phyloP scores from a whole-genome alignment of 1,140 invertebrate genomes.

The Drosophila nebulosa region DNA sequence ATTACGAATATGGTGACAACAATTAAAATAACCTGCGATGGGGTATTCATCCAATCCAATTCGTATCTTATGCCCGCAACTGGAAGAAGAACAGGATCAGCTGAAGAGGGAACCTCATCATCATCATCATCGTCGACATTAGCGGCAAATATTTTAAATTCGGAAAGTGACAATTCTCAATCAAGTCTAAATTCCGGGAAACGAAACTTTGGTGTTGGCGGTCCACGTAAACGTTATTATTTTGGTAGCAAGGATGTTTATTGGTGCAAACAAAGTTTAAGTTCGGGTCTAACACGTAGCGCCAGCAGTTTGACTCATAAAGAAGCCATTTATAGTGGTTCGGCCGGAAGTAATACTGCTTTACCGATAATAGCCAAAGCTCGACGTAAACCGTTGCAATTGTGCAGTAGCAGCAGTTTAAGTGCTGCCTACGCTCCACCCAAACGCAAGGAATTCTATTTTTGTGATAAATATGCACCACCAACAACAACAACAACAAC shows the following conservation, averaged over 20 bases:
- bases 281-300: slow-evolving; percentile 40
- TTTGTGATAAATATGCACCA: slow-evolving; percentile 67
- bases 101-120: background rate
- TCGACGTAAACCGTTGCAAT: slow-evolving; percentile 50
- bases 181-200: slow-evolving; percentile 47
- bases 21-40: slow-evolving; percentile 80
- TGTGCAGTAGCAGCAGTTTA: slow-evolving; percentile 65
- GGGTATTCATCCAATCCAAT: slow-evolving; percentile 79
- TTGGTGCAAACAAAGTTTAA: slow-evolving; percentile 70
- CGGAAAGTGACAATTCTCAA: slow-evolving; percentile 61
- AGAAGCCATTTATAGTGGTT: slow-evolving; percentile 19
- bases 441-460: slow-evolving; percentile 67
- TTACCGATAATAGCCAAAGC: slow-evolving; percentile 49
- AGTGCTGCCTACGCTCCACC: slow-evolving; percentile 64
- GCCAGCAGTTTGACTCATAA: slow-evolving; percentile 57
- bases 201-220: slow-evolving; percentile 24
- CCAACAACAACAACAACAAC: slow-evolving; percentile 1
- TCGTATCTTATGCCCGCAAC: slow-evolving; percentile 68
- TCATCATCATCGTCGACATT: background rate
- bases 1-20: slow-evolving; percentile 77
- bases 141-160: background rate
- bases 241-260: slow-evolving; percentile 74
- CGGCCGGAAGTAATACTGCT: slow-evolving; percentile 9
- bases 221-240: slow-evolving; percentile 57
- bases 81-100: slow-evolving; percentile 6